These are phyloP conservation scores for Leucophenga montana DNA, from an alignment of 2,888 invertebrate genomes.

Conservation along the genomic window DNA sequence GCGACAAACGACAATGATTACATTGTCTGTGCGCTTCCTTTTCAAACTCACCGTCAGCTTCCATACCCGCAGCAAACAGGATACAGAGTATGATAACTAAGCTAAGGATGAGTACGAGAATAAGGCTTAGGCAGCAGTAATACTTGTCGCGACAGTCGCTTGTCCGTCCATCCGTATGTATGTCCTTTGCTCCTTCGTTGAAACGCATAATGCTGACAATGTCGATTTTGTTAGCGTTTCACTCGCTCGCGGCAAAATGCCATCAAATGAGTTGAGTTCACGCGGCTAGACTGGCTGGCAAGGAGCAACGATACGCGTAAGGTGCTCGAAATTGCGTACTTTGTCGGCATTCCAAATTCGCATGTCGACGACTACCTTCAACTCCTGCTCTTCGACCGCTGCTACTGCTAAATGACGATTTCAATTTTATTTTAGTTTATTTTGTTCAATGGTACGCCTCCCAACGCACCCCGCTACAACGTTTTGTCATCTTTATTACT, in stretches of 20 bases:
- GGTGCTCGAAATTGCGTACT: conserved; percentile 6
- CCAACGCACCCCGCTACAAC: no score
- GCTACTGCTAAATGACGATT: conserved; percentile 16
- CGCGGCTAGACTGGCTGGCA: background rate
- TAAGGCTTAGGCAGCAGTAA: no score
- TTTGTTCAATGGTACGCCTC: background rate
- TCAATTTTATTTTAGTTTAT: conserved; percentile 15
- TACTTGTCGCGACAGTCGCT: no score
- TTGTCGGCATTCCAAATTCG: background rate
- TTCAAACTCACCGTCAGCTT: no score
- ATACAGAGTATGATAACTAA: no score
- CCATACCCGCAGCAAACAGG: no score
- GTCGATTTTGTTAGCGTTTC: conserved; percentile 13
- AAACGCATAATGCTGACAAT: conserved; percentile 15
- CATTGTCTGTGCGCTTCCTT: conserved; percentile 22
- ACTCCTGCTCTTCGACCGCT: background rate
- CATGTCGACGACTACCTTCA: background rate
- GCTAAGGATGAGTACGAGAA: no score
- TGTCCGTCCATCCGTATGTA: no score
- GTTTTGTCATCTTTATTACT: no score
- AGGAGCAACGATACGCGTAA: background rate
- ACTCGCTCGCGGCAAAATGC: background rate
- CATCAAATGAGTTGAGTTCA: background rate
- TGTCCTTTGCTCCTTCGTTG: no score
- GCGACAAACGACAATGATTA: conserved; percentile 67